These are phyloP conservation scores for Ashinkailepas kermadecensis DNA, from an alignment of 2,888 invertebrate genomes.

Conservation along the genomic window DNA sequence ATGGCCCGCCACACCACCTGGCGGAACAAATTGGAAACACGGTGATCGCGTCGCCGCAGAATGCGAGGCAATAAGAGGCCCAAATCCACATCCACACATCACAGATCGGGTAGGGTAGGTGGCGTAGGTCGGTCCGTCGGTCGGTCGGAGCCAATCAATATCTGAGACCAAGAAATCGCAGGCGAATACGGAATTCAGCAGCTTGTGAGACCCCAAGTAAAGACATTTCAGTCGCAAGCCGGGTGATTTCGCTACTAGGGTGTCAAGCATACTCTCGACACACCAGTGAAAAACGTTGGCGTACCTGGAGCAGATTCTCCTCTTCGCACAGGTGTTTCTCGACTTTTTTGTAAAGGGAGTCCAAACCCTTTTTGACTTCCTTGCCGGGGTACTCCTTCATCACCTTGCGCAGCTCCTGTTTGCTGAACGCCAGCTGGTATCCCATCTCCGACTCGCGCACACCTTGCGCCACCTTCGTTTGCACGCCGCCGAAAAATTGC, in stretches of 20 bases:
- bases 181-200: no score
- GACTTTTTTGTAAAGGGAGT: slow-evolving; percentile 87
- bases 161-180: no score
- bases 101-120: no score
- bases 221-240: no score
- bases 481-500: slow-evolving; percentile 95
- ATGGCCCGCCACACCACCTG: slow-evolving; percentile 98
- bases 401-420: slow-evolving; percentile 89
- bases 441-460: slow-evolving; percentile 95
- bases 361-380: slow-evolving; percentile 86
- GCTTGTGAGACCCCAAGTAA: no score
- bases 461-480: slow-evolving; percentile 84
- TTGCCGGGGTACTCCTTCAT: slow-evolving; percentile 77
- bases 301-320: slow-evolving; percentile 74
- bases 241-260: no score
- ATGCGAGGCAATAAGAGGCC: no score
- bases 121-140: no score
- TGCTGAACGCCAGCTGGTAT: slow-evolving; percentile 94
- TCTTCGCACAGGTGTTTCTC: slow-evolving; percentile 96
- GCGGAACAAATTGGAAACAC: slow-evolving; percentile 35
- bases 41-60: no score
- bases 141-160: no score
- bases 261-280: no score
- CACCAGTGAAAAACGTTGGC: neutral
- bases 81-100: no score